These are phyloP conservation scores for Acyrthosiphon pisum DNA, from an alignment of 1,140 invertebrate genomes.

Conservation along the genomic window DNA sequence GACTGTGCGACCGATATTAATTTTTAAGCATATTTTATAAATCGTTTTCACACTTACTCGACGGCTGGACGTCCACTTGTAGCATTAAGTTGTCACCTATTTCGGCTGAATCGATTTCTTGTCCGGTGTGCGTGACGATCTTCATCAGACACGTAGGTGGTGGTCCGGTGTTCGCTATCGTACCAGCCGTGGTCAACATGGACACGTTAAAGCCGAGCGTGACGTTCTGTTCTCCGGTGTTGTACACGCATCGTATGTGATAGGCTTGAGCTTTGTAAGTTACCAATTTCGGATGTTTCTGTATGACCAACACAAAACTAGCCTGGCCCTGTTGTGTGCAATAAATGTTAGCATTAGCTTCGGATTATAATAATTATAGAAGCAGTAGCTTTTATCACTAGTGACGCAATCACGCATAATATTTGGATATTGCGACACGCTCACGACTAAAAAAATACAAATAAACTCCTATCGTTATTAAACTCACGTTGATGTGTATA, in stretches of 20 bases:
- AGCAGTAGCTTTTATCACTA: not conserved
- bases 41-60: conserved; percentile 70
- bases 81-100: conserved; percentile 90
- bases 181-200: conserved; percentile 93
- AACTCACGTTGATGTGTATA: conserved; percentile 85
- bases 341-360: not conserved
- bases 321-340: conserved; percentile 76
- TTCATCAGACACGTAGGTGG: conserved; percentile 92
- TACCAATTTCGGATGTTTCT: conserved; percentile 94
- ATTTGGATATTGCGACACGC: not conserved
- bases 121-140: conserved; percentile 85
- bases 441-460: not conserved
- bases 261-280: conserved; percentile 94
- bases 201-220: conserved; percentile 93
- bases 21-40: not conserved
- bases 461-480: not conserved
- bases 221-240: conserved; percentile 92
- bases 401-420: not conserved
- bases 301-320: conserved; percentile 90
- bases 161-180: conserved; percentile 92
- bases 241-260: conserved; percentile 93
- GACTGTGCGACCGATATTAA: not conserved
- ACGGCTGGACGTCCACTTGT: conserved; percentile 91
- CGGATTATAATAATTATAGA: not conserved
- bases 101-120: conserved; percentile 88